Conservation (phyloP, 2,888 invertebrate genomes). For the Xylophagus ater region DNA sequence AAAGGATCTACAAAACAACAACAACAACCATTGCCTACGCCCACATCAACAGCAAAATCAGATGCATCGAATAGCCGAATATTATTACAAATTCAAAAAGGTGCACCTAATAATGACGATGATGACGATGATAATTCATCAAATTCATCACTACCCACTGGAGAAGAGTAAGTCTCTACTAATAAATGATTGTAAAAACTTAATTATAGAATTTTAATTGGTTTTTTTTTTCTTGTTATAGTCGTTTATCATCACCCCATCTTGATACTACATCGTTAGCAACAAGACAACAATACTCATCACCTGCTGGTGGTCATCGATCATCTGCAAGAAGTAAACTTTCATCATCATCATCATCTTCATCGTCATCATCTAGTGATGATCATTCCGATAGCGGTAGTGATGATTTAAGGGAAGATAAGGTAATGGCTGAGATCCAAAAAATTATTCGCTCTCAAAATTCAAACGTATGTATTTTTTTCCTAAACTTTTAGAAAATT, state of each 20-base stretch:
- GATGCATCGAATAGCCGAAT: constrained; percentile 19
- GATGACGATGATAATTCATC: constrained; percentile 20
- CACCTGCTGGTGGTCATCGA: constrained; percentile 9
- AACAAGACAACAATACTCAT: constrained; percentile 23
- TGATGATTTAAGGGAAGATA: constrained; percentile 24
- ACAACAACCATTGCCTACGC: constrained; percentile 26
- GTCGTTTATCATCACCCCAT: constrained; percentile 18
- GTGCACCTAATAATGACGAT: constrained; percentile 14
- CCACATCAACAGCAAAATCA: constrained; percentile 27
- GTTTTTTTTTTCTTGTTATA: constrained; percentile 8
- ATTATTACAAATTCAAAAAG: constrained; percentile 11
- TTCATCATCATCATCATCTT: constrained; percentile 17
- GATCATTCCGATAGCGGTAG: constrained; percentile 25
- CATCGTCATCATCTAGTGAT: constrained; percentile 13
- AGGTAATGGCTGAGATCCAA: constrained; percentile 16
- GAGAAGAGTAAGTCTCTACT: constrained; percentile 18
- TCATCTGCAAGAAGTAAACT: constrained; percentile 24
- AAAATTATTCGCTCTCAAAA: background rate
- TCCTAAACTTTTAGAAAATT: constrained; percentile 21
- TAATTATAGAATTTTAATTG: background rate
- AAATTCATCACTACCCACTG: constrained; percentile 22
- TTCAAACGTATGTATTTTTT: background rate
- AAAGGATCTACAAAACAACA: constrained; percentile 20
- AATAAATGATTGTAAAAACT: background rate
- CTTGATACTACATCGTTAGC: constrained; percentile 11